Evolutionary conservation across 2,888 invertebrate species (phyloP).

Genomic region (Drosophila mettleri): DNA sequence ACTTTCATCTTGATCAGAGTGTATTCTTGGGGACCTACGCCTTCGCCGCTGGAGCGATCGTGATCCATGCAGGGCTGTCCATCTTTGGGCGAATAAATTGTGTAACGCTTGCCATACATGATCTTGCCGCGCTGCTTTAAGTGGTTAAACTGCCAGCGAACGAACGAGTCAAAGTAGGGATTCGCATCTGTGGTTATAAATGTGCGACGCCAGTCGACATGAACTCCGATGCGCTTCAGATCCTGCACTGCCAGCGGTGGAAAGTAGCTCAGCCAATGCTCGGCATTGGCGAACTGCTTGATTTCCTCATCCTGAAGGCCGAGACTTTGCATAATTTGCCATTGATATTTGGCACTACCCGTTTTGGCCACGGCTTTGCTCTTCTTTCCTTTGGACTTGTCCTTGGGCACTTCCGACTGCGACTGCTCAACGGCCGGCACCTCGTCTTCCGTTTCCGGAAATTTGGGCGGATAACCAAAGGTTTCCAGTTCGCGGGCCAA

Average conservation of each 20-base stretch:
- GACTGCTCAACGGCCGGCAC: conserved; percentile 85
- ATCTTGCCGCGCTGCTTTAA: conserved; percentile 95
- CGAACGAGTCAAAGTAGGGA: conserved; percentile 98
- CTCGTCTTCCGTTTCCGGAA: conserved; percentile 88
- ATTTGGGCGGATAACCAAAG: conserved; percentile 96
- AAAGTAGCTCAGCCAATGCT: conserved; percentile 98
- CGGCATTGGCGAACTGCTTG: conserved; percentile 93
- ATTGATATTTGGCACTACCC: conserved; percentile 95
- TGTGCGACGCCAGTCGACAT: conserved; percentile 99
- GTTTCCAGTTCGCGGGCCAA: conserved; percentile 95
- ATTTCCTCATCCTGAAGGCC: conserved; percentile 97
- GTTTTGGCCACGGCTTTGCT: conserved; percentile 98
- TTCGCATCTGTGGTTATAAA: conserved; percentile 99
- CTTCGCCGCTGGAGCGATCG: conserved; percentile 97
- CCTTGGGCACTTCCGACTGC: conserved; percentile 88
- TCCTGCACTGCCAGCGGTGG: conserved; percentile 95
- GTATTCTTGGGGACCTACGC: conserved; percentile 99
- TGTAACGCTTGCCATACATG: conserved; percentile 98
- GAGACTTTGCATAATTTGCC: conserved; percentile 99
- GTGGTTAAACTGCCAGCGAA: conserved; percentile 97
- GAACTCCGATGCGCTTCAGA: conserved; percentile 93
- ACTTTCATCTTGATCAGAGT: conserved; percentile 97
- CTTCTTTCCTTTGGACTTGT: conserved; percentile 97
- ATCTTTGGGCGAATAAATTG: conserved; percentile 98
- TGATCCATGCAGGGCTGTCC: conserved; percentile 99